Evolutionary conservation across 2,888 invertebrate species (phyloP).

Genomic region (Noctua pronuba): DNA sequence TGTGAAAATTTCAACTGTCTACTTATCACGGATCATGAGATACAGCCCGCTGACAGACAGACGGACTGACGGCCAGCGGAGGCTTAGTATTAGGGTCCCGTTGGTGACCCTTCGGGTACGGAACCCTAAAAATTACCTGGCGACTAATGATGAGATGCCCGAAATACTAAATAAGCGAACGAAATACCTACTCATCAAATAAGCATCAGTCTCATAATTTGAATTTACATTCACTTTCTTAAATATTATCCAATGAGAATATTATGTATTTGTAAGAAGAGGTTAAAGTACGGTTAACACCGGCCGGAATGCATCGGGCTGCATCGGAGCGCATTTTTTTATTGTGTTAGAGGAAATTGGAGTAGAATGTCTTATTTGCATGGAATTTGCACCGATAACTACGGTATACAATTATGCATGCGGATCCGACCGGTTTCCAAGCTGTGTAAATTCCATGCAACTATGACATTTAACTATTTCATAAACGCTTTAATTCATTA

Average conservation of each 20-base stretch:
- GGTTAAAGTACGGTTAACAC: background rate
- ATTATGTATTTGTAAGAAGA: background rate
- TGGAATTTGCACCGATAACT: background rate
- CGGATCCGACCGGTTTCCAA: background rate
- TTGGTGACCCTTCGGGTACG: too few relatives aligned
- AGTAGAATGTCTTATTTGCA: background rate
- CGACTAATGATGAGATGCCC: background rate
- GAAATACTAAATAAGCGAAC: background rate
- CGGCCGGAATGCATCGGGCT: background rate
- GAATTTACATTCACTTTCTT: background rate
- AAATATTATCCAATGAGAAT: background rate
- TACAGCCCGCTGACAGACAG: too few relatives aligned
- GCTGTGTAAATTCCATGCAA: background rate
- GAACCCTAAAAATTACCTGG: background rate
- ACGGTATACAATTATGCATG: background rate
- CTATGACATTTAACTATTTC: background rate
- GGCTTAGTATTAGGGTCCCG: too few relatives aligned
- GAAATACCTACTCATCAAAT: background rate
- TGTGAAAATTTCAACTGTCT: too few relatives aligned
- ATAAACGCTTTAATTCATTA: background rate
- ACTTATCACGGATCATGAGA: too few relatives aligned
- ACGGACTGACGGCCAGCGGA: too few relatives aligned
- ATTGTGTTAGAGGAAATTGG: background rate
- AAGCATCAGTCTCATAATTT: background rate
- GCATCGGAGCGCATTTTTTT: background rate